These are phyloP conservation scores for Troglohyphantes excavatus DNA, from an alignment of 2,888 invertebrate genomes.

Conservation along the genomic window DNA sequence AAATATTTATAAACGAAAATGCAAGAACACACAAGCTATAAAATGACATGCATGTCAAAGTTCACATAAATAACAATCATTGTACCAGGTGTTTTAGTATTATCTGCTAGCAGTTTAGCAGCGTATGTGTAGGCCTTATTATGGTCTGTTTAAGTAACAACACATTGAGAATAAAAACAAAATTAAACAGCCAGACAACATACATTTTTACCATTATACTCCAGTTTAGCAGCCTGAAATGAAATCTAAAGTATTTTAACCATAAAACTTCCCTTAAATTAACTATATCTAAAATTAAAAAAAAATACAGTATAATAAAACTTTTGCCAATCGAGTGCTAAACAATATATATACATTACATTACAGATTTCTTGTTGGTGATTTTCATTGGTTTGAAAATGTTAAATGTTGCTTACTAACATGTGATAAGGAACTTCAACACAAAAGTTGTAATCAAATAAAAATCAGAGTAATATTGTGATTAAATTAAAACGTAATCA, in stretches of 20 bases:
- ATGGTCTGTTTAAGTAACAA: constrained; percentile 10
- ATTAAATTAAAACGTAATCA: too few relatives aligned
- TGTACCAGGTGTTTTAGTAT: background rate
- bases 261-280: constrained; percentile 14
- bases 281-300: background rate
- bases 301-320: background rate
- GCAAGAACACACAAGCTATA: background rate
- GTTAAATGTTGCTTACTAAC: too few relatives aligned
- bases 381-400: too few relatives aligned
- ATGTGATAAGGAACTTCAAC: too few relatives aligned
- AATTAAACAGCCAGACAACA: constrained; percentile 56
- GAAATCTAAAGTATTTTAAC: constrained; percentile 59
- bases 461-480: too few relatives aligned
- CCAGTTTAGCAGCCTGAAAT: constrained; percentile 64
- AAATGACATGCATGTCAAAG: constrained; percentile 25
- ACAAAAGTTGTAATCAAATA: too few relatives aligned
- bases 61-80: background rate
- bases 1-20: background rate
- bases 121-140: constrained; percentile 2
- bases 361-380: too few relatives aligned
- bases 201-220: constrained; percentile 71
- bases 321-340: background rate
- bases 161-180: constrained; percentile 19
- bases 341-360: too few relatives aligned
- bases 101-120: background rate